phyloP scores from a whole-genome alignment of 2,888 invertebrate genomes.

The Aspidiotus rigidus region DNA sequence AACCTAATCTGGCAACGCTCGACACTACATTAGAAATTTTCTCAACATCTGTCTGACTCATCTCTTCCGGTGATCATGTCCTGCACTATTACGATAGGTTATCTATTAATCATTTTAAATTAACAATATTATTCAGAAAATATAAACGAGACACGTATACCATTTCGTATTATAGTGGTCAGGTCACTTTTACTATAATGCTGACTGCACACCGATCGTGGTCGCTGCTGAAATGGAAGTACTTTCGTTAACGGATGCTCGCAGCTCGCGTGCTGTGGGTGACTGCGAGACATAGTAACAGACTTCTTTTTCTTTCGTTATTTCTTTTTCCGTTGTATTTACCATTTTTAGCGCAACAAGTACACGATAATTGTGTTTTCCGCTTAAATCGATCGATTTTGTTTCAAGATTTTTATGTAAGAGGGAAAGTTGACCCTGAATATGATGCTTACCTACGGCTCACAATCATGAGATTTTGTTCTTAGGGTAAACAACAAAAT shows the following conservation, averaged over 20 bases:
- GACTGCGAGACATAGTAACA: too few species aligned
- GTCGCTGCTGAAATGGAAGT: slow-evolving; percentile 12
- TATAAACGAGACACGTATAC: slow-evolving; percentile 27
- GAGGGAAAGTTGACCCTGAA: slow-evolving; percentile 24
- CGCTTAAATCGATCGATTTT: slow-evolving; percentile 14
- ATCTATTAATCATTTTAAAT: slow-evolving; percentile 31
- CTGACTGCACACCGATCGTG: slow-evolving; percentile 4
- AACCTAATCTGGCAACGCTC: slow-evolving; percentile 23
- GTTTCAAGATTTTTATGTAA: slow-evolving; percentile 21
- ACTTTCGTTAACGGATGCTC: slow-evolving; percentile 17
- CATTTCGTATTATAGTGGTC: slow-evolving; percentile 20
- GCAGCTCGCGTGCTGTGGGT: neutral
- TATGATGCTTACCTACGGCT: neutral
- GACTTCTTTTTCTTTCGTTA: too few species aligned
- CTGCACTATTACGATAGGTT: slow-evolving; percentile 22
- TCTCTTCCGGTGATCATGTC: slow-evolving; percentile 29
- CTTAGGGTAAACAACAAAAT: too few species aligned
- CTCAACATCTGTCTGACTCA: slow-evolving; percentile 29
- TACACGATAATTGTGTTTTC: slow-evolving; percentile 20
- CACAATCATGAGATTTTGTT: too few species aligned
- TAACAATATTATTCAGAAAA: slow-evolving; percentile 27
- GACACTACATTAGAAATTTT: slow-evolving; percentile 27
- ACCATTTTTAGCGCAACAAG: slow-evolving; percentile 23
- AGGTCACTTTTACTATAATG: slow-evolving; percentile 27
- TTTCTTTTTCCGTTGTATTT: slow-evolving; percentile 12